Evolutionary conservation across 2,797 vertebrate species (phyloP).

Genomic region (Galago senegalensis): DNA sequence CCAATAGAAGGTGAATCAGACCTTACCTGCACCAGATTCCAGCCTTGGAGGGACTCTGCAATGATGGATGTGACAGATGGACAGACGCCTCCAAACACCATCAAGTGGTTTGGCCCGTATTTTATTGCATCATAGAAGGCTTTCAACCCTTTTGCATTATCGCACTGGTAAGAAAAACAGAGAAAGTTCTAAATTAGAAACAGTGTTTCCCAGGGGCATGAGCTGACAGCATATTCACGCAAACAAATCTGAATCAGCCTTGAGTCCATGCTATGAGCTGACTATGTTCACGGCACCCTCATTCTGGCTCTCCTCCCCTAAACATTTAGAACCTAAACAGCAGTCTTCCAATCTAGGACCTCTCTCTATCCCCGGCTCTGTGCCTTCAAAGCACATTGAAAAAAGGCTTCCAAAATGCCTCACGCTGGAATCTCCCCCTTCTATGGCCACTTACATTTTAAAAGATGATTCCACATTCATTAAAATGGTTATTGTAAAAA

Average conservation of each 20-base stretch:
- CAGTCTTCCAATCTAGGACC: not conserved
- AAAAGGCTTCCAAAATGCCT: not conserved
- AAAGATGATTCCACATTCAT: not conserved
- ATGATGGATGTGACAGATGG: slow-evolving; percentile 99
- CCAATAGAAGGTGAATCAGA: accelerated
- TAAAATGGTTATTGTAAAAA: not conserved
- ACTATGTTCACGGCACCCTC: not conserved
- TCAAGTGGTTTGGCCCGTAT: slow-evolving; percentile 98
- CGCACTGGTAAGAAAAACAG: slow-evolving; percentile 92
- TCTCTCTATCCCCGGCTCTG: not conserved
- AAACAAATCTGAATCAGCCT: not conserved
- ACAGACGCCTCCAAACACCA: slow-evolving; percentile 99
- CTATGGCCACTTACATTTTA: not conserved
- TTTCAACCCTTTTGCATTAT: slow-evolving; percentile 98
- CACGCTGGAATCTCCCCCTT: not conserved
- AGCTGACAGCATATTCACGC: not conserved
- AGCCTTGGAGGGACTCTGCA: slow-evolving; percentile 98
- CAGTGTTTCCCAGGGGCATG: not conserved
- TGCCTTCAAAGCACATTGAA: not conserved
- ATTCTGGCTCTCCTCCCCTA: not conserved
- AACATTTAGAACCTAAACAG: too few relatives aligned
- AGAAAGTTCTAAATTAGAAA: slow-evolving; percentile 68
- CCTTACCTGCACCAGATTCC: slow-evolving; percentile 99
- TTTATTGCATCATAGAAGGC: slow-evolving; percentile 99
- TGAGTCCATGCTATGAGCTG: not conserved